Evolutionary conservation across 2,888 invertebrate genomes (phyloP), one percentile per base, ranked within the genome.

Genomic region (Plebejus argus): DNA sequence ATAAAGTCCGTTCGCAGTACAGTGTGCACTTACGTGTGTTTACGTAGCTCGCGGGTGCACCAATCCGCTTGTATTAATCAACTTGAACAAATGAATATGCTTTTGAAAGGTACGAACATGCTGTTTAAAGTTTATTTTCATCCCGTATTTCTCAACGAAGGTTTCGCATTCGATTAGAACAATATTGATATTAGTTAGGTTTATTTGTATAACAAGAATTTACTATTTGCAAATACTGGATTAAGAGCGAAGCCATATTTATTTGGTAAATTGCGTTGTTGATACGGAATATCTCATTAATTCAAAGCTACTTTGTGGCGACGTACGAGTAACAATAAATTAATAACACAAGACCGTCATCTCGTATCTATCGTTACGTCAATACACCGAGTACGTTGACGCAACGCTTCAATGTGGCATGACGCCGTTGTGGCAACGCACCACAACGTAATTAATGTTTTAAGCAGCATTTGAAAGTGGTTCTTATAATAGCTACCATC

Each of bases 11-110:
- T 23, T 61, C n/a, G 53, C 70, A 35, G 53, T 56, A 70, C 20
- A 71, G 12, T 20, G 12, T 20, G 23, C 66, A 28, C 66, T n/a
- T 23, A 39, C 28, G 76, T 70, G 53, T 76, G 70, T 76, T 71
- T 76, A 56, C 70, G n/a, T n/a, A 71, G 56, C 53, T 76, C 78
- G 74, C 77, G 79, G 78, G 76, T 80, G 78, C 80, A 79, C 71
- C 79, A 78, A 80, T 82, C 78, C 77, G 81, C 79, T 79, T 71
- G 81, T 82, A 83, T 84, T 85, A 86, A 85, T 86, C 84, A 77
- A 77, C 58, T 77, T 72, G 45, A 77, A 45, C 72, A 78, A 78
- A 78, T 76, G 58, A 78, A 78, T 76, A 74, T 28, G 56, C 12
- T 78, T 78, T 66, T 71, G 39, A 76, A 74, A 72, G 20, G 6